Evolutionary conservation across 2,888 invertebrate genomes (phyloP).

Genomic region (Zhuqinia jingwanae): DNA sequence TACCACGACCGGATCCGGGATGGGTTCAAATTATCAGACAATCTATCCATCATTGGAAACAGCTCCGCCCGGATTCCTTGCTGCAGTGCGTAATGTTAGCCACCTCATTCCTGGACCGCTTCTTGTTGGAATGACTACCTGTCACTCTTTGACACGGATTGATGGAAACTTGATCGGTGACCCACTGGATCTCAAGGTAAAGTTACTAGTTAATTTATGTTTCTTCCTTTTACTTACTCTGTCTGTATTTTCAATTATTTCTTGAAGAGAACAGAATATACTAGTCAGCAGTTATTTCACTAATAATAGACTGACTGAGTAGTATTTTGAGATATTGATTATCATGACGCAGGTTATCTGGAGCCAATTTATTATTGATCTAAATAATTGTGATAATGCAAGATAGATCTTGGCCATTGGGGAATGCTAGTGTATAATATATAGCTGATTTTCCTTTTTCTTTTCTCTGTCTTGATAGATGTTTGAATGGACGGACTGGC

Average conservation of each 20-base stretch:
- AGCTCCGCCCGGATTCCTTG: conserved; percentile 68
- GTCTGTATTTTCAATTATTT: not conserved
- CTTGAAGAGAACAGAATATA: not conserved
- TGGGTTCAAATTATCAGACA: conserved; percentile 76
- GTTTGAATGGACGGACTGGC: conserved; percentile 97
- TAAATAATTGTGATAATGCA: too few relatives aligned
- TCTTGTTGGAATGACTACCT: conserved; percentile 92
- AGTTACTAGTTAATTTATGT: conserved; percentile 57
- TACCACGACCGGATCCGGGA: conserved; percentile 80
- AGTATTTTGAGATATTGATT: too few relatives aligned
- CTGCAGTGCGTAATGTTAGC: conserved; percentile 72
- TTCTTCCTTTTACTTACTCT: not conserved
- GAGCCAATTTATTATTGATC: not conserved
- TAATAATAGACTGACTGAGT: too few relatives aligned
- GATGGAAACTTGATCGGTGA: conserved; percentile 94
- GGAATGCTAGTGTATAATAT: too few relatives aligned
- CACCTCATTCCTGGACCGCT: conserved; percentile 80
- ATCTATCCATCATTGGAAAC: conserved; percentile 79
- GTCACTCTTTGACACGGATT: conserved; percentile 95
- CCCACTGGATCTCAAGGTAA: conserved; percentile 94
- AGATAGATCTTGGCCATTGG: too few relatives aligned
- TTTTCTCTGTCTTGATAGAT: conserved; percentile 83
- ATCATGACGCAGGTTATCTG: conserved; percentile 10
- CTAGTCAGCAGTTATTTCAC: not conserved
- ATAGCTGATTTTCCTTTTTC: not conserved